Evolutionary conservation across 2,888 invertebrate genomes (phyloP), one percentile per base, ranked within the genome.

Genomic region (Polydrusus cervinus): DNA sequence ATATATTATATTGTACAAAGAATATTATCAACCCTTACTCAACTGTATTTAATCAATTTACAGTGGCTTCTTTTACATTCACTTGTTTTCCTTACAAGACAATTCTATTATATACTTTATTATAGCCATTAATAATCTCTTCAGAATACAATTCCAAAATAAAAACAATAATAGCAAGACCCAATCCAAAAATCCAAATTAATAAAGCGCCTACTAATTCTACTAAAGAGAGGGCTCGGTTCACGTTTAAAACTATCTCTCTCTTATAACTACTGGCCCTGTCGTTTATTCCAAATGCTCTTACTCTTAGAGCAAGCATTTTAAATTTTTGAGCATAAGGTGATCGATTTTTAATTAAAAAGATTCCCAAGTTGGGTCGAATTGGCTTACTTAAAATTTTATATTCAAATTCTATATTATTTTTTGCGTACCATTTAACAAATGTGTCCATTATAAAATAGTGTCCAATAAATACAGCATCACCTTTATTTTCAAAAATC

Each of bases 351-450:
- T 49, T 47, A 1, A 49, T 7, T 8, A 65, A 16, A 14, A 14
- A 65, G 11, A 11, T 8, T 16, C 65, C 65, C 1, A 13, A 16
- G 10, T 0, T 13, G 0, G 49, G 49, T 16, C 8, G 6, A 16
- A 65, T 0, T 16, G 47, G 9, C 16, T 49, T 1, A 0, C 7
- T 16, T 11, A 65, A 16, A 30, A 65, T 30, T 34, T 34, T 25
- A 65, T 65, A 65, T 3, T 34, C 14, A 38, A 65, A 65, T 1
- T 14, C n/a, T 34, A 14, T 65, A 51, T 65, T 49, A 9, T 16
- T 65, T 11, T 49, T 6, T 7, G 47, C n/a, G 34, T 53, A n/a
- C 25, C 25, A 25, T 7, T 25, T 13, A 6, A 30, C n/a, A 8
- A 53, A 53, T 1, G 25, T 3, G 0, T 53, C 13, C 0, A 62